Conservation (phyloP, 64 coral and sea anemone species). For the Astreopora myriophthalma region DNA sequence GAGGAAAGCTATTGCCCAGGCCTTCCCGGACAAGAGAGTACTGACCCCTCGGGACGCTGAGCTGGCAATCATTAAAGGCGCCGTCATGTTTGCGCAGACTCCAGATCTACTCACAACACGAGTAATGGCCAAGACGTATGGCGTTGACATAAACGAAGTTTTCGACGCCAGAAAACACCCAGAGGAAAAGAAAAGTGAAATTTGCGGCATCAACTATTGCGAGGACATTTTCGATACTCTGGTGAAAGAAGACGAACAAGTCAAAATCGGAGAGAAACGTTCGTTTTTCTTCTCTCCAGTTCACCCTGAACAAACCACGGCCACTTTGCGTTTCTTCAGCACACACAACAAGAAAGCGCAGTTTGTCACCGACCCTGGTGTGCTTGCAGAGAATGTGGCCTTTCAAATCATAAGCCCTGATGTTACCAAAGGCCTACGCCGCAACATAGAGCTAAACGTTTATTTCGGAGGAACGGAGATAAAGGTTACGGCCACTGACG, state of each 20-base stretch:
- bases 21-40: slow-evolving; percentile 49
- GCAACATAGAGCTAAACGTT: slow-evolving; percentile 61
- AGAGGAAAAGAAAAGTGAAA: background rate
- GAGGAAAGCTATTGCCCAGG: slow-evolving; percentile 56
- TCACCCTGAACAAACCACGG: slow-evolving; percentile 32
- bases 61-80: slow-evolving; percentile 82
- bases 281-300: slow-evolving; percentile 42
- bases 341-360: slow-evolving; percentile 5
- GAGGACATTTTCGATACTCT: slow-evolving; percentile 60
- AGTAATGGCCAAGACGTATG: slow-evolving; percentile 74
- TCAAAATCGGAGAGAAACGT: slow-evolving; percentile 62
- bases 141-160: slow-evolving; percentile 37
- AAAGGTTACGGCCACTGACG: slow-evolving; percentile 66
- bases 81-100: slow-evolving; percentile 67
- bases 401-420: slow-evolving; percentile 69
- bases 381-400: slow-evolving; percentile 57
- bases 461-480: slow-evolving; percentile 80
- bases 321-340: slow-evolving; percentile 51
- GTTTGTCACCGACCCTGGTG: slow-evolving; percentile 60
- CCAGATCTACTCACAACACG: slow-evolving; percentile 58
- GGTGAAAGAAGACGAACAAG: slow-evolving; percentile 66
- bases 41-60: slow-evolving; percentile 71
- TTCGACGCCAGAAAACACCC: slow-evolving; percentile 59
- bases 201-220: slow-evolving; percentile 41
- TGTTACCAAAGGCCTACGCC: slow-evolving; percentile 38